Base-by-base conservation (phyloP, 2,797 vertebrate genomes). In the Melanotaenia boesemani region DNA sequence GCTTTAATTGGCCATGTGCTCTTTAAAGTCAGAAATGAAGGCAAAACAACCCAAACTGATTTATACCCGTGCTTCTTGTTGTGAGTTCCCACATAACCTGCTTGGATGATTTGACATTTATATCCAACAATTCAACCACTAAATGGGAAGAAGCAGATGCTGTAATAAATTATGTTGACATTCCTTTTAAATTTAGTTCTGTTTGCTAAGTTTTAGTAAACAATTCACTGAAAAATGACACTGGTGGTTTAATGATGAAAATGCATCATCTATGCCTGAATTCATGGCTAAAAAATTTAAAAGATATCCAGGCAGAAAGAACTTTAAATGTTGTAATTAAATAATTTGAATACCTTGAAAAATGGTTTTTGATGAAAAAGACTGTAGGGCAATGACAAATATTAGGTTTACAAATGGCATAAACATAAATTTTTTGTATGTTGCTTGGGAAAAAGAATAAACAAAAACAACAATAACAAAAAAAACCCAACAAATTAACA, bases 361-460 rank as follows among this genome's bases (percentile, higher is more conserved):
- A n/a, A 64, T 5, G 1, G 10, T 9, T 39, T 67, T 56, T 41
- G 11, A 50, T 30, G 13, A 60, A 36, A 37, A 60, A 16, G 18
- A 12, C 28, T 30, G 30, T 37, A 37, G 5, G 15, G 9, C 4
- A n/a, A 36, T 36, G 15, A 30, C 3, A 30, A 22, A 65, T 3
- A 2, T 50, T 0, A 11, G 3, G 41, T 4, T 50, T 55, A 63
- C 6, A 34, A 66, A 46, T 60, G 20, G 2, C 36, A 5, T 26
- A 39, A 77, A 59, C 52, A 39, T 5, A 26, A 69, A 78, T 9
- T 71, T 84, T 81, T 67, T 30, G 41, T 36, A 24, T 5, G 12
- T 28, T 62, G n/a, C 41, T 57, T 41, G 30, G 3, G 5, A 30
- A 30, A 30, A 30, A 30, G 24, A 28, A 28, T 28, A 28, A 28